phyloP scores from a whole-genome alignment of 1,140 invertebrate genomes.

The Lordiphosa stackelbergi region DNA sequence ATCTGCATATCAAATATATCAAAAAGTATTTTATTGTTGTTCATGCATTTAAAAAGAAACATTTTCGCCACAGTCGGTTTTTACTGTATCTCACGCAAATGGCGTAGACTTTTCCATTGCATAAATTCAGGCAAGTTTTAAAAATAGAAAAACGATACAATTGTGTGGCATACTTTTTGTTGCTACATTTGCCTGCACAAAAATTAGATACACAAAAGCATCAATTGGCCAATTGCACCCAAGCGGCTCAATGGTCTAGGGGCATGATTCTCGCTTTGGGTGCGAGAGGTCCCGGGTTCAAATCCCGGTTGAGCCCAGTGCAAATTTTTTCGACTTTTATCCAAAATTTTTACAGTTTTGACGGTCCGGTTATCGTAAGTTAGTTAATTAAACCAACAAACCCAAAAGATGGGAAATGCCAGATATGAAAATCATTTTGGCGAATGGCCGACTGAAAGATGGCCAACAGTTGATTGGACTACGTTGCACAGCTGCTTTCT shows the following conservation, averaged over 20 bases:
- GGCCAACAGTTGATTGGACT: constrained; percentile 48
- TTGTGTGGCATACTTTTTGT: constrained; percentile 42
- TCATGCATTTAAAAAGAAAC: too few relatives aligned
- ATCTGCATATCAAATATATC: too few relatives aligned
- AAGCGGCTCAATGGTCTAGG: constrained; percentile 90
- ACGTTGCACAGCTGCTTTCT: constrained; percentile 10
- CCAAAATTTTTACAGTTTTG: constrained; percentile 27
- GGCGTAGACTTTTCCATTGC: neutral
- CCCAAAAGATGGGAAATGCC: constrained; percentile 36
- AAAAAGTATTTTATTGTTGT: too few relatives aligned
- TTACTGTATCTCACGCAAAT: too few relatives aligned
- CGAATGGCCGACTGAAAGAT: constrained; percentile 34
- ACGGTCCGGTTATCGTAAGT: constrained; percentile 21
- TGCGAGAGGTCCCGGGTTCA: constrained; percentile 94
- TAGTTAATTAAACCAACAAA: constrained; percentile 69
- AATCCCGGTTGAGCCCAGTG: constrained; percentile 88
- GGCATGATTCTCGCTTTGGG: constrained; percentile 94
- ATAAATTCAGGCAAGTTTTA: constrained; percentile 8
- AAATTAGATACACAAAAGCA: constrained; percentile 29
- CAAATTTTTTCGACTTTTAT: constrained; percentile 44
- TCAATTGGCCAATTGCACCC: constrained; percentile 1
- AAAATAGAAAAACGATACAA: neutral
- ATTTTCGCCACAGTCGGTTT: neutral
- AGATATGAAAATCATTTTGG: constrained; percentile 55
- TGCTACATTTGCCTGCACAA: neutral